phyloP scores from a whole-genome alignment of 2,888 invertebrate species.

The Zaprionus bogoriensis region DNA sequence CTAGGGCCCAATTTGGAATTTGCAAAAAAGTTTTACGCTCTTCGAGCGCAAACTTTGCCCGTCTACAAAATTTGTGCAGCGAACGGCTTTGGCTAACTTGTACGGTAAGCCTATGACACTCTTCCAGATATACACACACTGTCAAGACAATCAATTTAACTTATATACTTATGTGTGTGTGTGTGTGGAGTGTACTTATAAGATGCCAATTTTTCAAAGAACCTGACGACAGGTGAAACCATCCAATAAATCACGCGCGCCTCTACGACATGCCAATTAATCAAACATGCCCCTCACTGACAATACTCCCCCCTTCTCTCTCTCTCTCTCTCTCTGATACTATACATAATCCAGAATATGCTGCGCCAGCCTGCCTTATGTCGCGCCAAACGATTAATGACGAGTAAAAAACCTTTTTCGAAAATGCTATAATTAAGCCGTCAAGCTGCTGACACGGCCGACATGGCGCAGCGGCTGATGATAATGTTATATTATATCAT shows the following conservation, averaged over 20 bases:
- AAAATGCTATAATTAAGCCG: slow-evolving; percentile 58
- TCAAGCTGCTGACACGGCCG: slow-evolving; percentile 54
- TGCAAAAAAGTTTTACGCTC: slow-evolving; percentile 45
- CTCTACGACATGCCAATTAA: slow-evolving; percentile 44
- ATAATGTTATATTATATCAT: slow-evolving; percentile 27
- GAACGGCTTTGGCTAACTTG: slow-evolving; percentile 33
- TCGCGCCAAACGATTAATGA: slow-evolving; percentile 48
- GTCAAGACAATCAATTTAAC: slow-evolving; percentile 51
- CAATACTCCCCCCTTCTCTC: too few species aligned
- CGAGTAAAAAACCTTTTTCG: slow-evolving; percentile 20
- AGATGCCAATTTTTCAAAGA: slow-evolving; percentile 10
- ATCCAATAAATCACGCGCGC: slow-evolving; percentile 58
- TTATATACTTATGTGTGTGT: slow-evolving; percentile 2
- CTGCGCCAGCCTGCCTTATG: slow-evolving; percentile 4
- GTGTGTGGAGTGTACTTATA: not conserved
- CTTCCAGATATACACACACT: slow-evolving; percentile 3
- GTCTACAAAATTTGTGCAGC: slow-evolving; percentile 44
- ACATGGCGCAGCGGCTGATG: slow-evolving; percentile 24
- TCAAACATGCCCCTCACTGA: slow-evolving; percentile 47
- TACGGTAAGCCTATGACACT: slow-evolving; percentile 26
- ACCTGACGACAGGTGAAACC: slow-evolving; percentile 40
- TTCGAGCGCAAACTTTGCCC: slow-evolving; percentile 45
- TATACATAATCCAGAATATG: not conserved
- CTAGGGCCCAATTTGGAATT: slow-evolving; percentile 51
- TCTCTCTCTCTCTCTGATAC: not conserved